Percentiles rank a stretch among this genome's conserved stretches.
These are phyloP conservation scores for Cryptocephalus moraei DNA, from an alignment of 2,888 invertebrate genomes.

Conservation along the genomic window DNA sequence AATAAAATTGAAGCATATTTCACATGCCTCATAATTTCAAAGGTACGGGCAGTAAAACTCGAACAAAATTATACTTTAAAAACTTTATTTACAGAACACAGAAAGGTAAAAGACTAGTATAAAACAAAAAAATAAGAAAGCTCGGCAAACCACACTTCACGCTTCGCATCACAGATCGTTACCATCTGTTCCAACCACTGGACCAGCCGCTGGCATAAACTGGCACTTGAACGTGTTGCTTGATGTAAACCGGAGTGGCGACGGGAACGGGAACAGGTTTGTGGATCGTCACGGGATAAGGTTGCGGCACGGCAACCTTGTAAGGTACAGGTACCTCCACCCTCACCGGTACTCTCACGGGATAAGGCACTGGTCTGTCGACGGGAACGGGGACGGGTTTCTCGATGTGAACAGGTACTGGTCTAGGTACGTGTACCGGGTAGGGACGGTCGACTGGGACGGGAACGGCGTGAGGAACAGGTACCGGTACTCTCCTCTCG, in stretches of 20 bases:
- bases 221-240: slow-evolving; percentile 18
- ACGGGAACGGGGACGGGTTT: slow-evolving; percentile 45
- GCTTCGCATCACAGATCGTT: background rate
- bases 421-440: slow-evolving; percentile 40
- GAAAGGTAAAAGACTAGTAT: too few relatives aligned
- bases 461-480: slow-evolving; percentile 34
- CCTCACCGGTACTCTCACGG: slow-evolving; percentile 37
- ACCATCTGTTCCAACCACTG: background rate
- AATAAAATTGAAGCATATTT: too few relatives aligned
- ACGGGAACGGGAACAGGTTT: slow-evolving; percentile 42
- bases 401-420: slow-evolving; percentile 42
- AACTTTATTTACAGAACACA: too few relatives aligned
- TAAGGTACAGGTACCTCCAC: slow-evolving; percentile 32
- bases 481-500: slow-evolving; percentile 41
- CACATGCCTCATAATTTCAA: too few relatives aligned
- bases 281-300: slow-evolving; percentile 37
- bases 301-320: slow-evolving; percentile 31
- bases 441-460: slow-evolving; percentile 43
- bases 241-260: slow-evolving; percentile 36
- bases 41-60: too few relatives aligned
- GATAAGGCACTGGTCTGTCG: slow-evolving; percentile 42
- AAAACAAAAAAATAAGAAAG: too few relatives aligned
- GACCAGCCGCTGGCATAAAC: slow-evolving; percentile 7
- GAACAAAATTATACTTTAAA: too few relatives aligned
- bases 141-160: too few relatives aligned